phyloP scores from a whole-genome alignment of 2,888 invertebrate genomes.

The Elmis aenea region DNA sequence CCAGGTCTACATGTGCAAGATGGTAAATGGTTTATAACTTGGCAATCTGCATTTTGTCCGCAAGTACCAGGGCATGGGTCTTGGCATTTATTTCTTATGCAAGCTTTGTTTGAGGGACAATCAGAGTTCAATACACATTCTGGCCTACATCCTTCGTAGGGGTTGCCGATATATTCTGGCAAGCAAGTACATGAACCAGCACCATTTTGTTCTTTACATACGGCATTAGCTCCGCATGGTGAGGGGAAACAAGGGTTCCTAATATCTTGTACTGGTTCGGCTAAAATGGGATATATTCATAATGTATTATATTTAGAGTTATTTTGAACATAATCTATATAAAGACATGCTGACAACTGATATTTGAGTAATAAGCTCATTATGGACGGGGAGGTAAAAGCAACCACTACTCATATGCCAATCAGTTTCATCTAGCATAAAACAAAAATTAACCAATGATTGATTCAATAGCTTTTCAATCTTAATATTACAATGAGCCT shows the following conservation, averaged over 20 bases:
- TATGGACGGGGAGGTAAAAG: no score
- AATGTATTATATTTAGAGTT: no score
- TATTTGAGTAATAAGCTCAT: no score
- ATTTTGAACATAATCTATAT: no score
- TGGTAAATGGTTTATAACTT: conserved; percentile 67
- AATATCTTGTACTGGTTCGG: conserved; percentile 32
- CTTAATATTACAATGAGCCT: no score
- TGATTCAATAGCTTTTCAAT: no score
- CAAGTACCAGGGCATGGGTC: conserved; percentile 71
- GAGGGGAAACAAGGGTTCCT: conserved; percentile 61
- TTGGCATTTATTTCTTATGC: conserved; percentile 62
- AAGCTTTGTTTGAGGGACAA: conserved; percentile 63
- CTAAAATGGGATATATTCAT: no score
- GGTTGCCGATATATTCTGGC: conserved; percentile 57
- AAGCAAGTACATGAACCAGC: conserved; percentile 59
- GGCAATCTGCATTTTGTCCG: conserved; percentile 67
- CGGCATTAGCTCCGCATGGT: conserved; percentile 60
- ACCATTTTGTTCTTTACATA: conserved; percentile 53
- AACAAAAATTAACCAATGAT: no score
- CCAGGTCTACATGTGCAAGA: conserved; percentile 61
- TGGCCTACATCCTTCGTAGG: conserved; percentile 59
- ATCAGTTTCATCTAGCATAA: no score
- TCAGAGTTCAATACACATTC: conserved; percentile 70
- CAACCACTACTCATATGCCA: no score
- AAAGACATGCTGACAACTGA: no score